Evolutionary conservation across 2,888 invertebrate species (phyloP).

Genomic region (Tuta absoluta): DNA sequence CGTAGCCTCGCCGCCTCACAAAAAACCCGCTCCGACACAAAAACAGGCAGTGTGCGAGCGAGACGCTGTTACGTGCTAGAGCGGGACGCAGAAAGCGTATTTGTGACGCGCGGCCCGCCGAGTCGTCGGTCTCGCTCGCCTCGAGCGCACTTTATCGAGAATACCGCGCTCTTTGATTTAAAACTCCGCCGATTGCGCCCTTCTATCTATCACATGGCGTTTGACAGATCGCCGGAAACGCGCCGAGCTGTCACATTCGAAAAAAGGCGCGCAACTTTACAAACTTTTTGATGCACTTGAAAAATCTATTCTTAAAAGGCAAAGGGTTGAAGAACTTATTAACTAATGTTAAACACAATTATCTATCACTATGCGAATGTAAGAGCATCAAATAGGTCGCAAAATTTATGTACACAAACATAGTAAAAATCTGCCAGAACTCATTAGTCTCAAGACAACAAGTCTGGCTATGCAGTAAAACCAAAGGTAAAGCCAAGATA

Average conservation of each 20-base stretch:
- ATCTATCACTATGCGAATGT: neutral
- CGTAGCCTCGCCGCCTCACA: slow-evolving; percentile 67
- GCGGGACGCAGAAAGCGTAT: slow-evolving; percentile 68
- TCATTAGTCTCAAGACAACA: neutral
- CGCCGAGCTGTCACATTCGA: slow-evolving; percentile 72
- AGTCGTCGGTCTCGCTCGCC: slow-evolving; percentile 64
- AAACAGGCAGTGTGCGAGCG: slow-evolving; percentile 73
- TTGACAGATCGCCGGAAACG: slow-evolving; percentile 79
- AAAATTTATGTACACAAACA: neutral
- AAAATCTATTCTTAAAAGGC: slow-evolving; percentile 5
- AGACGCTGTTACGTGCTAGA: slow-evolving; percentile 56
- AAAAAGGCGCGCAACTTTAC: slow-evolving; percentile 68
- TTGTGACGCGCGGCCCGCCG: slow-evolving; percentile 58
- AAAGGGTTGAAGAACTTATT: slow-evolving; percentile 12
- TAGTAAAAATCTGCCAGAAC: neutral
- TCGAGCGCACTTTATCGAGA: slow-evolving; percentile 74
- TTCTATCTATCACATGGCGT: slow-evolving; percentile 81
- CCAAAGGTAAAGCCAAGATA: neutral
- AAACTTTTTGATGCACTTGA: slow-evolving; percentile 23
- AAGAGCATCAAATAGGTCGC: neutral
- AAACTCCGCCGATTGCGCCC: slow-evolving; percentile 77
- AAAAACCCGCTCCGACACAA: slow-evolving; percentile 80
- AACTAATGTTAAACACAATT: neutral
- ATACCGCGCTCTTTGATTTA: slow-evolving; percentile 77
- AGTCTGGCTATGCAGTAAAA: neutral